phyloP scores from a whole-genome alignment of 2,113 vertebrate species.

The Nipponia nippon region DNA sequence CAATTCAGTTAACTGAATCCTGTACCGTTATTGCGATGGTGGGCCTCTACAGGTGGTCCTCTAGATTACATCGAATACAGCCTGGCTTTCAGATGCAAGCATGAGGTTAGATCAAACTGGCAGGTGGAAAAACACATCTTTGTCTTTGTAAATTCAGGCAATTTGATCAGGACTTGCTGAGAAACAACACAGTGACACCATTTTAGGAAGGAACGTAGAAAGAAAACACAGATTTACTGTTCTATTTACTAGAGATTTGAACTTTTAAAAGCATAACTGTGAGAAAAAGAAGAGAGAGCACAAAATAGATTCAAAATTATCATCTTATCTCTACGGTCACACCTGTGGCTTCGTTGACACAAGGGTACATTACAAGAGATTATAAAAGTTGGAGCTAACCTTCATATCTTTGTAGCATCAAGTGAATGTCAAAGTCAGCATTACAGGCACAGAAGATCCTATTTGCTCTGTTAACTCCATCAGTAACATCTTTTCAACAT shows the following conservation, averaged over 20 bases:
- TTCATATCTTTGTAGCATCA: not conserved
- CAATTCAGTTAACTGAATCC: not conserved
- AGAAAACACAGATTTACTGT: not conserved
- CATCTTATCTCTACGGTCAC: not conserved
- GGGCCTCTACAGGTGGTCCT: not conserved
- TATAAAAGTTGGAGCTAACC: not conserved
- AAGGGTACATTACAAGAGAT: constrained; percentile 5
- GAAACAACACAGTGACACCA: not conserved
- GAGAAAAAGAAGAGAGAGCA: not conserved
- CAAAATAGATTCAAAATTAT: not conserved
- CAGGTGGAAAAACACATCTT: not conserved
- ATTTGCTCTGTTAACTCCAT: constrained; percentile 5
- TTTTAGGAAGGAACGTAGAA: constrained; percentile 9
- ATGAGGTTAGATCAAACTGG: not conserved
- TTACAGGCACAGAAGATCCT: not conserved
- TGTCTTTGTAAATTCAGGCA: not conserved
- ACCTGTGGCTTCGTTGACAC: constrained; percentile 21
- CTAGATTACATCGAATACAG: not conserved
- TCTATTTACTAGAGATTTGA: not conserved
- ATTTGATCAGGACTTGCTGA: constrained; percentile 1
- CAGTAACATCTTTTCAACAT: not conserved
- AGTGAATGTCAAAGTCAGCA: constrained; percentile 14
- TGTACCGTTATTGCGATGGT: not conserved
- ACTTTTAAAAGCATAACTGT: not conserved
- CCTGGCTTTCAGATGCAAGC: not conserved